Evolutionary conservation across 2,797 vertebrate genomes (phyloP), one percentile per base, ranked within the genome.

Genomic region (Selene dorsalis): DNA sequence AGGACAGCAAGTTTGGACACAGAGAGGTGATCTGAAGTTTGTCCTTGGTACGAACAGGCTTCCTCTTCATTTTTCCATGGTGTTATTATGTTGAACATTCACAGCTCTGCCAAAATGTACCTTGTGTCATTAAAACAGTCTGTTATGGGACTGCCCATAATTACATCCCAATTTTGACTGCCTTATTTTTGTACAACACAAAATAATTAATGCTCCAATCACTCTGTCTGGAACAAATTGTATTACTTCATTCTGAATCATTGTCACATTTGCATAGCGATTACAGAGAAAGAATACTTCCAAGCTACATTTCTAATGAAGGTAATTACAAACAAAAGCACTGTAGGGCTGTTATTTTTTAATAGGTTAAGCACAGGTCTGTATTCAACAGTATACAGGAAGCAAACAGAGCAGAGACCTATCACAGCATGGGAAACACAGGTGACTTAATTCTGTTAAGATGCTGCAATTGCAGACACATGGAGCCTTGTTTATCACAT

Each of bases 171-270:
- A 86, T 94, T 85, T 82, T 57, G 75, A 73, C 83, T 76, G 79
- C 87, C 87, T 83, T 91, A 88, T 92, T 93, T 88, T 88, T 89
- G 69, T 89, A 87, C 79, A 87, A 79, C 73, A 43, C 84, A 84
- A 78, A 86, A 83, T 91, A 93, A 93, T 93, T 92, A 91, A 93
- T 92, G 91, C 89, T 73, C 88, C 85, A 93, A 92, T 94, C 91
- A 94, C 81, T 88, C 89, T 91, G 84, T 88, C 72, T 75, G 87
- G 86, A 91, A 91, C 87, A 87, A 88, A 91, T 90, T 77, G 84
- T 84, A 87, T 88, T 90, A 87, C 85, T 90, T 92, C 20, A 89
- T 92, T 93, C 86, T 83, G 69, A 91, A 91, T 71, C 84, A 77
- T 84, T 88, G 80, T 87, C 82, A 88, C 79, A 88, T 92, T 93